Evolutionary conservation across 2,797 vertebrate species (phyloP).

Genomic region (Falco berigora): DNA sequence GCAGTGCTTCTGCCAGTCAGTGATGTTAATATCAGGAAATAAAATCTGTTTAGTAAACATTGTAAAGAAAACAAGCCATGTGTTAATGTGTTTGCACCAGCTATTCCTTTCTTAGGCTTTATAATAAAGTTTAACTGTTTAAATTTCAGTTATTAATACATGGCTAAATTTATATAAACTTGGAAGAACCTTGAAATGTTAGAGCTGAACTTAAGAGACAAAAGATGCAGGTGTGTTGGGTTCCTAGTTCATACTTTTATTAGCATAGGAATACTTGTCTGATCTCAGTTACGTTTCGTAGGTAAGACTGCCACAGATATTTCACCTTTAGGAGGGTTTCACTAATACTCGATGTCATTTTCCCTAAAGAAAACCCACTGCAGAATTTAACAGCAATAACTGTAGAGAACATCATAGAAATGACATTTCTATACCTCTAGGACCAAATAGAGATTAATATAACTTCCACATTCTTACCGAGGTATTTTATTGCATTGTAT

Average conservation of each 20-base stretch:
- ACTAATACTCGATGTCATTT: neutral
- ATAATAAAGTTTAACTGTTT: neutral
- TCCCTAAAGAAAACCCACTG: neutral
- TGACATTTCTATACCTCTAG: slow-evolving; percentile 43
- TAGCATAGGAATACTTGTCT: neutral
- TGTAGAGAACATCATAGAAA: slow-evolving; percentile 32
- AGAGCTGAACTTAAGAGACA: neutral
- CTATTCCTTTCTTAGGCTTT: neutral
- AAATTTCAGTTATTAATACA: neutral
- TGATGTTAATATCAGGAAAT: neutral
- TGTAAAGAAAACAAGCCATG: neutral
- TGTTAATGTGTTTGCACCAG: neutral
- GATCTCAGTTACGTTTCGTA: neutral
- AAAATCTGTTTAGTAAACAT: neutral
- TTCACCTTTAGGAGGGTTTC: neutral
- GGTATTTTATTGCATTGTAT: slow-evolving; percentile 41
- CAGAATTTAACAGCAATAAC: slow-evolving; percentile 35
- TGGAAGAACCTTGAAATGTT: neutral
- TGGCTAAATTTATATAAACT: neutral
- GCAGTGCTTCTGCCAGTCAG: neutral
- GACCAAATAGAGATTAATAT: slow-evolving; percentile 20
- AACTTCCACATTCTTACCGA: neutral
- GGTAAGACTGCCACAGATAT: neutral
- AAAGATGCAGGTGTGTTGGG: neutral
- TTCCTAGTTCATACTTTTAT: neutral